Conservation (phyloP, 1,140 invertebrate species). For the Papilio aristodemus region DNA sequence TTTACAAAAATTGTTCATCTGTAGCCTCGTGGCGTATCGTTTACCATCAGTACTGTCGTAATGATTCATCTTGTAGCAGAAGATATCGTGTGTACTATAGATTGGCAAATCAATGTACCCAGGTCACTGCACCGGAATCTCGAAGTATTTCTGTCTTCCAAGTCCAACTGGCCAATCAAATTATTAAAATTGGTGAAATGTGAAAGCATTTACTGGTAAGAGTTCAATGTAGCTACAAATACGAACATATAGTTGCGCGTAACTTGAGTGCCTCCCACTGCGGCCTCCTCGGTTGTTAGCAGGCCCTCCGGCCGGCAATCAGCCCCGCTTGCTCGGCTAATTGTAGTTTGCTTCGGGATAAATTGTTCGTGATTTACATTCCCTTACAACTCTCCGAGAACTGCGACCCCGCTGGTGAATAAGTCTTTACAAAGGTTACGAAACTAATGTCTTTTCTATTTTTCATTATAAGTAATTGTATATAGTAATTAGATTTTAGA, state of each 20-base stretch:
- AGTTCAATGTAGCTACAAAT: background rate
- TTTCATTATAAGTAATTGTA: too few relatives aligned
- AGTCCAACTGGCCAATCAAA: background rate
- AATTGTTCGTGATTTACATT: constrained; percentile 21
- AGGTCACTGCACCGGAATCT: too few relatives aligned
- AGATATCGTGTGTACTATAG: too few relatives aligned
- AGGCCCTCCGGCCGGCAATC: background rate
- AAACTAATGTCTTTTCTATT: too few relatives aligned
- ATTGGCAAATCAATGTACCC: too few relatives aligned
- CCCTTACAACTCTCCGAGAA: background rate
- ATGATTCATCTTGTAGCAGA: too few relatives aligned
- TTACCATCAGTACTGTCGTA: too few relatives aligned
- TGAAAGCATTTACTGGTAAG: background rate
- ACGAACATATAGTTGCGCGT: background rate
- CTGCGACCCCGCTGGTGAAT: background rate
- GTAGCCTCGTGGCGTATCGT: too few relatives aligned
- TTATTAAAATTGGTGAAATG: background rate
- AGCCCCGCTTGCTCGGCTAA: background rate
- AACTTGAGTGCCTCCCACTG: background rate
- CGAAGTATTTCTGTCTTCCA: too few relatives aligned
- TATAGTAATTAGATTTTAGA: too few relatives aligned
- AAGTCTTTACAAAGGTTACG: background rate
- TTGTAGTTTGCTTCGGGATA: background rate
- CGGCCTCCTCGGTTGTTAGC: background rate
- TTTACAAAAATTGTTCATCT: too few relatives aligned